Conservation (phyloP, 1,140 invertebrate species). For the Eupristina koningsbergeri region DNA sequence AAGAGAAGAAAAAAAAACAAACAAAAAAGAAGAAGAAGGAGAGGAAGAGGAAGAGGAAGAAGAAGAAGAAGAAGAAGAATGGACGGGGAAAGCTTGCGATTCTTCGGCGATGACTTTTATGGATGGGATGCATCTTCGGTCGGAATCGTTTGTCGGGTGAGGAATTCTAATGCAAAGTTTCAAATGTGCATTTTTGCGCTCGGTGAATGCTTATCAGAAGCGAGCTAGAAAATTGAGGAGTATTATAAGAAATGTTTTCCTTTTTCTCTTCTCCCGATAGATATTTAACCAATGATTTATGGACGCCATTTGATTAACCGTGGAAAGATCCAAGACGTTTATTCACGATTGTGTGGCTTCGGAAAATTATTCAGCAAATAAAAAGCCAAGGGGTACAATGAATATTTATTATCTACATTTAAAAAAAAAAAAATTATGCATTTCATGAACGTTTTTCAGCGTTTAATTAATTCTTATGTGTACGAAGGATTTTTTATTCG, state of each 20-base stretch:
- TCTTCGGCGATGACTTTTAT: slow-evolving; percentile 33
- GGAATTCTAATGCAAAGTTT: slow-evolving; percentile 21
- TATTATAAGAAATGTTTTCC: background rate
- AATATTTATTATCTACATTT: too few species aligned
- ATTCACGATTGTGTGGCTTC: background rate
- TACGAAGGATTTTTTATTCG: too few species aligned
- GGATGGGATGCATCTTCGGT: slow-evolving; percentile 2
- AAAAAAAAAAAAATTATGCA: too few species aligned
- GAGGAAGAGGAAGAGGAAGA: too few species aligned
- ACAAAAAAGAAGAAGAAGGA: too few species aligned
- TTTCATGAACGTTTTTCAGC: too few species aligned
- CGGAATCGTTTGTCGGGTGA: background rate
- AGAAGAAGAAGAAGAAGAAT: background rate
- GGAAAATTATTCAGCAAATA: too few species aligned
- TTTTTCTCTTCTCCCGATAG: background rate
- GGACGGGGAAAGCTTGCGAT: background rate
- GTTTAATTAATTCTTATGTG: too few species aligned
- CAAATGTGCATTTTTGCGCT: background rate
- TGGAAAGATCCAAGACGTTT: background rate
- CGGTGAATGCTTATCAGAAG: background rate
- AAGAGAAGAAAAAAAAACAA: too few species aligned
- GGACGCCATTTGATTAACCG: background rate
- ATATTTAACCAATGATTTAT: slow-evolving; percentile 8
- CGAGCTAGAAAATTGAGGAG: background rate
- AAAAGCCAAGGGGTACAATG: background rate